Conservation (phyloP, 2,888 invertebrate species). For the Phengaris alcon region DNA sequence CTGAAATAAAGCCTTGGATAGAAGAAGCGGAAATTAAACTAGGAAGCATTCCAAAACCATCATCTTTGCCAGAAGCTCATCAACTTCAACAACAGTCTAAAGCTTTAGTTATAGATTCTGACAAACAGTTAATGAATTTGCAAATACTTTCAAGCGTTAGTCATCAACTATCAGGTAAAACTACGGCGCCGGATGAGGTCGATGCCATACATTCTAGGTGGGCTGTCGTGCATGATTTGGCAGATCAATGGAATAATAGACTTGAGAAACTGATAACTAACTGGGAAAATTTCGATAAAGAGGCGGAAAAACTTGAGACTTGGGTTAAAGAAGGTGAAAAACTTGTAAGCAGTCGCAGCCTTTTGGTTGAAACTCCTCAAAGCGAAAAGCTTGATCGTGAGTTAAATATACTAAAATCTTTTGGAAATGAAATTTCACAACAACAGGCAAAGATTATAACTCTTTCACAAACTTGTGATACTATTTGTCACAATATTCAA, state of each 20-base stretch:
- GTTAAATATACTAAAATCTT: conserved; percentile 86
- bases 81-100: conserved; percentile 85
- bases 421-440: conserved; percentile 90
- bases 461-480: conserved; percentile 88
- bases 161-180: conserved; percentile 86
- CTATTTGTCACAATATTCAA: conserved; percentile 86
- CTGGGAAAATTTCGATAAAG: conserved; percentile 90
- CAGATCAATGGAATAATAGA: conserved; percentile 87
- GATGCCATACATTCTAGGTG: conserved; percentile 91
- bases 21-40: conserved; percentile 92
- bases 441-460: conserved; percentile 90
- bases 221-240: conserved; percentile 89
- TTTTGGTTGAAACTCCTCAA: conserved; percentile 84
- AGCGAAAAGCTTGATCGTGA: conserved; percentile 88
- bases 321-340: conserved; percentile 87
- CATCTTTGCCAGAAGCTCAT: conserved; percentile 88
- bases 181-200: conserved; percentile 89
- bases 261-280: conserved; percentile 87
- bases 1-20: conserved; percentile 92
- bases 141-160: conserved; percentile 86
- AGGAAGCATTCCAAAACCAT: conserved; percentile 85
- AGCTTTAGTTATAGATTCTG: conserved; percentile 87
- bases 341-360: conserved; percentile 76
- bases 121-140: conserved; percentile 85
- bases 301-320: conserved; percentile 85